Conservation (phyloP, 2,888 invertebrate species). For the Erannis defoliaria region DNA sequence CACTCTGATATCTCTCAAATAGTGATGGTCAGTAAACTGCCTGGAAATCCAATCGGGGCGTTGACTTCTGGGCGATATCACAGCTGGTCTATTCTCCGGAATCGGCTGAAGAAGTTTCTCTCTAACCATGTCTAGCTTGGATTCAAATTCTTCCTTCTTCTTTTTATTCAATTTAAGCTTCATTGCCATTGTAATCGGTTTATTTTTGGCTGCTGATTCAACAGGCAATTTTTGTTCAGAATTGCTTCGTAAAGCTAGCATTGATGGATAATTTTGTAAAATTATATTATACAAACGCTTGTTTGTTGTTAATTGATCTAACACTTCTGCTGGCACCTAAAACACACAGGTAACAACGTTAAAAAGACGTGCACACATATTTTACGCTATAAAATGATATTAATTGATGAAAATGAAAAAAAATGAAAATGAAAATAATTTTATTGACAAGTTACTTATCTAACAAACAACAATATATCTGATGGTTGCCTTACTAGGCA, state of each 20-base stretch:
- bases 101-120: slow-evolving; percentile 78
- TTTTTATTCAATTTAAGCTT: slow-evolving; percentile 82
- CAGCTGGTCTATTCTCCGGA: slow-evolving; percentile 74
- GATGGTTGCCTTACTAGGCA: too few species aligned
- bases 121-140: slow-evolving; percentile 73
- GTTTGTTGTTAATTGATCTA: slow-evolving; percentile 88
- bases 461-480: too few species aligned
- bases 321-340: slow-evolving; percentile 90
- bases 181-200: slow-evolving; percentile 89
- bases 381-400: too few species aligned
- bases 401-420: too few species aligned
- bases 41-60: slow-evolving; percentile 78
- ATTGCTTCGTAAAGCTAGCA: slow-evolving; percentile 88
- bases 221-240: slow-evolving; percentile 88
- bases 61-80: slow-evolving; percentile 60
- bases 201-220: slow-evolving; percentile 69
- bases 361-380: not conserved
- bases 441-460: too few species aligned
- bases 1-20: slow-evolving; percentile 89
- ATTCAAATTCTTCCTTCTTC: slow-evolving; percentile 73
- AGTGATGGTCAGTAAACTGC: slow-evolving; percentile 88
- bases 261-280: slow-evolving; percentile 90
- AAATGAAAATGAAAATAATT: too few species aligned
- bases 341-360: slow-evolving; percentile 22
- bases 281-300: slow-evolving; percentile 90